These are phyloP conservation scores for Protobothrops mucrosquamatus DNA, from an alignment of 2,113 vertebrate genomes.

Conservation along the genomic window DNA sequence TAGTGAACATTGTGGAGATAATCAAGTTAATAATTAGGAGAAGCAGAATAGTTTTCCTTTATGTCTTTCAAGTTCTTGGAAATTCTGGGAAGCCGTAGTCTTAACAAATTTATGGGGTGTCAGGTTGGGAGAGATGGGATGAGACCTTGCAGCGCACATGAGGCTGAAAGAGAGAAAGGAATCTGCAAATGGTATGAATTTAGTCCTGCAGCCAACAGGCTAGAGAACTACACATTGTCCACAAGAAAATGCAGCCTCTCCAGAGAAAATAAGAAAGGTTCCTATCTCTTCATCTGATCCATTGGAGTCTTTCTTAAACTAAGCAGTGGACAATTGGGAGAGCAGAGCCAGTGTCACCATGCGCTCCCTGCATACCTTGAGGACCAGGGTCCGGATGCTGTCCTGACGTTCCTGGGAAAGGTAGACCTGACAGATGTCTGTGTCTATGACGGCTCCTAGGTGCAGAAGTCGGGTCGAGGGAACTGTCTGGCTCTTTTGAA, in stretches of 20 bases:
- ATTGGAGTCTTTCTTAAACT: not conserved
- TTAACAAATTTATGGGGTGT: not conserved
- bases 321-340: not conserved
- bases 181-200: not conserved
- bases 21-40: not conserved
- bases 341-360: too few relatives aligned
- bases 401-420: too few relatives aligned
- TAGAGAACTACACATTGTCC: not conserved
- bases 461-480: too few relatives aligned
- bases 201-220: not conserved
- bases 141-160: not conserved
- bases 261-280: not conserved
- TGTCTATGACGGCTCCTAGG: too few relatives aligned
- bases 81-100: not conserved
- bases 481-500: too few relatives aligned
- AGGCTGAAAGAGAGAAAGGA: not conserved
- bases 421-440: too few relatives aligned
- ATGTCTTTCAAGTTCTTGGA: not conserved
- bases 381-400: too few relatives aligned
- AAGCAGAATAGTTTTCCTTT: not conserved
- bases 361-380: too few relatives aligned
- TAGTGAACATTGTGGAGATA: not conserved
- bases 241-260: not conserved
- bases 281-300: not conserved
- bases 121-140: not conserved